Evolutionary conservation across 2,888 invertebrate genomes (phyloP).

Genomic region (Lepeophtheirus nordmannii): DNA sequence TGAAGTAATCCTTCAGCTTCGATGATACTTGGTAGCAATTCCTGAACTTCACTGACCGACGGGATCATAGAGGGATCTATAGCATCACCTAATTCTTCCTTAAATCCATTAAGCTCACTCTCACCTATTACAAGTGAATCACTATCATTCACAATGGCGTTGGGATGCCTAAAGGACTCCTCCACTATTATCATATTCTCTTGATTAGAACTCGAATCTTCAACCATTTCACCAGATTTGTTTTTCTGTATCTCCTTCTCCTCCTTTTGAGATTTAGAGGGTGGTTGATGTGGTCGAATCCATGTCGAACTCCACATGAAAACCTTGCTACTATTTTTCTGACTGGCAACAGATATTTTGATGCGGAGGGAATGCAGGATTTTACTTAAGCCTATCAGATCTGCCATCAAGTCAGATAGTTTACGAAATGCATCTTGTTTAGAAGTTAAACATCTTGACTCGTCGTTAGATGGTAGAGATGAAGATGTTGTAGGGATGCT

Average conservation of each 20-base stretch:
- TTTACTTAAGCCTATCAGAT: slow-evolving; percentile 8
- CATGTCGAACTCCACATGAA: slow-evolving; percentile 24
- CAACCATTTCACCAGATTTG: not conserved
- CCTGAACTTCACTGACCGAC: slow-evolving; percentile 14
- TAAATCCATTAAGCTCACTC: not conserved
- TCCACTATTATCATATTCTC: not conserved
- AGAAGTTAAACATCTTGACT: not conserved
- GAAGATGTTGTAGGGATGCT: not conserved
- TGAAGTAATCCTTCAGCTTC: not conserved
- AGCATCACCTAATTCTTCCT: not conserved
- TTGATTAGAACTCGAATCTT: not conserved
- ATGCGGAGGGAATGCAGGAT: slow-evolving; percentile 16
- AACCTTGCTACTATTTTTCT: slow-evolving; percentile 22
- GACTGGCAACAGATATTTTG: slow-evolving; percentile 20
- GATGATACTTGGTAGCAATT: slow-evolving; percentile 20
- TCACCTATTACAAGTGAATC: not conserved
- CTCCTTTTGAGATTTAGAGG: not conserved
- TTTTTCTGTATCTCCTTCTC: not conserved
- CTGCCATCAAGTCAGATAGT: slow-evolving; percentile 22
- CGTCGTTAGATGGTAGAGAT: not conserved
- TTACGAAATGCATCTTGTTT: slow-evolving; percentile 11
- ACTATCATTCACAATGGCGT: not conserved
- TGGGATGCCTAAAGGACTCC: not conserved
- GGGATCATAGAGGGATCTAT: slow-evolving; percentile 20
- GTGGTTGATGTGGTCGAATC: not conserved